These are phyloP conservation scores for Pogoniulus pusillus DNA, from an alignment of 2,797 vertebrate species.

Conservation along the genomic window DNA sequence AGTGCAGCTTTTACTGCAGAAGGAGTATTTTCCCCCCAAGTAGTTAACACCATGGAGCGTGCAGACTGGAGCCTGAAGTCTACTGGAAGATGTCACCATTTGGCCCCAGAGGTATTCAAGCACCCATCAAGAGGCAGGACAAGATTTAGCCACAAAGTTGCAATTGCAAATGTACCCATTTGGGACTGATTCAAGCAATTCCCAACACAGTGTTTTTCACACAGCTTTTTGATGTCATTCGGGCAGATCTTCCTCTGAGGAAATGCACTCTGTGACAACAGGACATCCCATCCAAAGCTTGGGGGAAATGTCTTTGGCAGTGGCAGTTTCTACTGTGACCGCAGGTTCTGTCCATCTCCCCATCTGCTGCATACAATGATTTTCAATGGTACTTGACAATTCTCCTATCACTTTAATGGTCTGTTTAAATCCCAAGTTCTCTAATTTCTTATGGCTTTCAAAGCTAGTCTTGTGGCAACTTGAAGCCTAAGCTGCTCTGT, in stretches of 20 bases:
- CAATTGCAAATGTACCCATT: too few species aligned
- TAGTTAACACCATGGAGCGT: background rate
- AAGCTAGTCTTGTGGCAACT: background rate
- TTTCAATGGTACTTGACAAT: background rate
- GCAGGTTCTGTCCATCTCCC: background rate
- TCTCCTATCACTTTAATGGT: background rate
- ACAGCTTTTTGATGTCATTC: rapidly evolving
- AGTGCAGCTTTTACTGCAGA: background rate
- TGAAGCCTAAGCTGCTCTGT: background rate
- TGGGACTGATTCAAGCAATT: background rate
- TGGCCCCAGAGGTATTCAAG: background rate
- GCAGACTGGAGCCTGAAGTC: background rate
- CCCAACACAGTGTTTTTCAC: rapidly evolving
- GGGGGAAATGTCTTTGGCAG: background rate
- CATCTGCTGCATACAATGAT: background rate
- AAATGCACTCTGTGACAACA: rapidly evolving
- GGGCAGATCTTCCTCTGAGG: background rate
- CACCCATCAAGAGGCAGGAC: background rate
- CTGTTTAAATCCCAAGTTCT: background rate
- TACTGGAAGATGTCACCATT: background rate
- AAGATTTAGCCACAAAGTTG: rapidly evolving
- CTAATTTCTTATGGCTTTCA: background rate
- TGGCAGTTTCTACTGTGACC: background rate
- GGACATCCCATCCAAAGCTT: rapidly evolving
- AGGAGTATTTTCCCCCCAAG: background rate